Percentiles rank a stretch among this genome's conserved stretches.
Evolutionary conservation across 2,888 invertebrate genomes (phyloP).

Genomic region (Drosophila greeni): DNA sequence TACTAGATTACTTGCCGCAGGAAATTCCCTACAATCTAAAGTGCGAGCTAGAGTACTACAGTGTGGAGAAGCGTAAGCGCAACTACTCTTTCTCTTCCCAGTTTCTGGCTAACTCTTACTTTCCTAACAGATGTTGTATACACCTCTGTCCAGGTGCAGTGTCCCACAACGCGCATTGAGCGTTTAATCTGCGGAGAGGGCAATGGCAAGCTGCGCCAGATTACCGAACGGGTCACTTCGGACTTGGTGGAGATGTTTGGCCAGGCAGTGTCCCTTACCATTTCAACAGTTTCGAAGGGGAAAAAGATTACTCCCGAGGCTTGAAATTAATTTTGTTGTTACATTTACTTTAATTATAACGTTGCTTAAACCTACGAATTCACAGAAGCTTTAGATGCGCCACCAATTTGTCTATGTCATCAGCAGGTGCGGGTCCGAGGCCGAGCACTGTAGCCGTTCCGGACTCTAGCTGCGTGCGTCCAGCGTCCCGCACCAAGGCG

Average conservation of each 20-base stretch:
- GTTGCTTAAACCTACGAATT: conserved; percentile 21
- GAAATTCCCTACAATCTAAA: conserved; percentile 91
- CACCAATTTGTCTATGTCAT: conserved; percentile 82
- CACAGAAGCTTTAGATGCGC: conserved; percentile 82
- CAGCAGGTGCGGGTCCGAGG: conserved; percentile 84
- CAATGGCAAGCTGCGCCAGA: conserved; percentile 85
- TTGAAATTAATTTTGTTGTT: conserved; percentile 12
- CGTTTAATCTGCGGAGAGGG: conserved; percentile 84
- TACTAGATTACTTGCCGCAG: conserved; percentile 89
- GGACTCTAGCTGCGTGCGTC: conserved; percentile 84
- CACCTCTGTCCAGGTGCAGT: conserved; percentile 82
- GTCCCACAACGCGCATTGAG: conserved; percentile 83
- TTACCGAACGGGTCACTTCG: conserved; percentile 83
- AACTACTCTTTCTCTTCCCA: not conserved
- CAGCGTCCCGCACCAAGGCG: conserved; percentile 85
- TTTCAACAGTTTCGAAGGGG: conserved; percentile 64
- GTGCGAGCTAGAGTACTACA: conserved; percentile 84
- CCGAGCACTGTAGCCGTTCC: conserved; percentile 86
- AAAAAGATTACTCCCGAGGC: conserved; percentile 36
- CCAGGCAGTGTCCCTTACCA: conserved; percentile 80
- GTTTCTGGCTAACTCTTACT: not conserved
- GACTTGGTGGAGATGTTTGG: conserved; percentile 84
- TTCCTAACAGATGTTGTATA: conserved; percentile 80
- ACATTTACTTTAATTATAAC: conserved; percentile 22
- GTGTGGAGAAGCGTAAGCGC: conserved; percentile 80